Conservation (phyloP, 1,140 invertebrate species). For the Adoxophyes honmai region DNA sequence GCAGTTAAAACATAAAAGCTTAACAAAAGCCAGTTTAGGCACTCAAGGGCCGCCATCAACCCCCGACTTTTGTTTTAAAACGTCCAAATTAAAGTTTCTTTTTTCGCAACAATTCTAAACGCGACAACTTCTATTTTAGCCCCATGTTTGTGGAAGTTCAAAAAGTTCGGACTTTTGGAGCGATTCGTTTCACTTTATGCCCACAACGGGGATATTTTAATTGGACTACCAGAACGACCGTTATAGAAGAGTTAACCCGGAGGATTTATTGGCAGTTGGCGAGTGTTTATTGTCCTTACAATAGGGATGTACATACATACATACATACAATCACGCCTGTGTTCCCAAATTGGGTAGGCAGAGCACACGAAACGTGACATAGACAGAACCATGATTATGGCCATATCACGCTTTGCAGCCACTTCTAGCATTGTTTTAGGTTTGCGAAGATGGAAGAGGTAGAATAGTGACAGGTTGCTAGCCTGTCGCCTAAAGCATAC, state of each 20-base stretch:
- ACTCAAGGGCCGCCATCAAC: constrained; percentile 49
- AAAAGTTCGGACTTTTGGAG: constrained; percentile 65
- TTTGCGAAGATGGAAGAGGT: no score
- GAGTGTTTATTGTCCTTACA: not conserved
- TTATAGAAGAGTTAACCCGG: constrained; percentile 9
- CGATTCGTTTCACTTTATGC: constrained; percentile 51
- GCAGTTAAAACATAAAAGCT: not conserved
- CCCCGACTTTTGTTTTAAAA: constrained; percentile 63
- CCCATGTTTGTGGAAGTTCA: constrained; percentile 68
- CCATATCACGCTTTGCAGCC: no score
- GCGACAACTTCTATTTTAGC: constrained; percentile 71
- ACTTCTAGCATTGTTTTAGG: no score
- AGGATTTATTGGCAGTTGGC: constrained; percentile 7
- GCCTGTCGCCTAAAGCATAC: no score
- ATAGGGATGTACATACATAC: not conserved
- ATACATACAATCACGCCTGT: no score
- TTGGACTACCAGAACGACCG: constrained; percentile 30
- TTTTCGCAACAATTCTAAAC: constrained; percentile 71
- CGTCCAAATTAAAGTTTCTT: constrained; percentile 72
- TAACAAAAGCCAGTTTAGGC: constrained; percentile 24
- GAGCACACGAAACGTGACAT: no score
- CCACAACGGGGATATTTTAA: constrained; percentile 62
- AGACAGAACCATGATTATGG: no score
- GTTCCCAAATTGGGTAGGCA: no score
- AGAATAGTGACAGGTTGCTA: no score